Percentiles rank a stretch among this genome's conserved stretches.
Evolutionary conservation across 2,888 invertebrate genomes (phyloP).

Genomic region (Tinea pellionella): DNA sequence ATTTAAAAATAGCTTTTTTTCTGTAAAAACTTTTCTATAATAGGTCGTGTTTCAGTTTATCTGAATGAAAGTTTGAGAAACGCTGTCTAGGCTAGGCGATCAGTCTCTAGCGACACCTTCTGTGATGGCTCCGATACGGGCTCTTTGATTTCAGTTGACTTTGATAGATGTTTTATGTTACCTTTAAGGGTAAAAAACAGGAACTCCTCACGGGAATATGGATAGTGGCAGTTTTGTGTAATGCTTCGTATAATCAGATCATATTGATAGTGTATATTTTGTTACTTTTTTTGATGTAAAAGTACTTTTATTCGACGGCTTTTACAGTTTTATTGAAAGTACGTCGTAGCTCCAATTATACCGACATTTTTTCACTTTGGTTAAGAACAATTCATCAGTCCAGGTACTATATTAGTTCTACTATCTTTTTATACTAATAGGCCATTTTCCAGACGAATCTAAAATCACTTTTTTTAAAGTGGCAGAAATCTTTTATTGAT

Average conservation of each 20-base stretch:
- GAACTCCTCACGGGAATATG: not conserved
- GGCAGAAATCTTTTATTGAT: too few species aligned
- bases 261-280: not conserved
- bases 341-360: not conserved
- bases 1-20: too few species aligned
- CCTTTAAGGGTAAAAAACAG: slow-evolving; percentile 8
- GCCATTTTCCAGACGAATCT: too few species aligned
- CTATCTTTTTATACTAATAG: too few species aligned
- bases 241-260: not conserved
- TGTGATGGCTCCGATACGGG: slow-evolving; percentile 35
- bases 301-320: not conserved
- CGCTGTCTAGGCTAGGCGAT: not conserved
- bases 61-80: not conserved
- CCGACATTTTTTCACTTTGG: too few species aligned
- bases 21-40: too few species aligned
- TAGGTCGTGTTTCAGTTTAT: too few species aligned
- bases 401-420: too few species aligned
- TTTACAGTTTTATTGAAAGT: not conserved
- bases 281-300: not conserved
- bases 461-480: too few species aligned
- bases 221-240: not conserved
- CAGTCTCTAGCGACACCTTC: slow-evolving; percentile 18
- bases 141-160: slow-evolving; percentile 39
- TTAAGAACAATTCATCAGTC: too few species aligned
- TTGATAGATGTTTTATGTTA: slow-evolving; percentile 38